Evolutionary conservation across 2,888 invertebrate genomes (phyloP).

Genomic region (Hermaeophaga mercurialis): DNA sequence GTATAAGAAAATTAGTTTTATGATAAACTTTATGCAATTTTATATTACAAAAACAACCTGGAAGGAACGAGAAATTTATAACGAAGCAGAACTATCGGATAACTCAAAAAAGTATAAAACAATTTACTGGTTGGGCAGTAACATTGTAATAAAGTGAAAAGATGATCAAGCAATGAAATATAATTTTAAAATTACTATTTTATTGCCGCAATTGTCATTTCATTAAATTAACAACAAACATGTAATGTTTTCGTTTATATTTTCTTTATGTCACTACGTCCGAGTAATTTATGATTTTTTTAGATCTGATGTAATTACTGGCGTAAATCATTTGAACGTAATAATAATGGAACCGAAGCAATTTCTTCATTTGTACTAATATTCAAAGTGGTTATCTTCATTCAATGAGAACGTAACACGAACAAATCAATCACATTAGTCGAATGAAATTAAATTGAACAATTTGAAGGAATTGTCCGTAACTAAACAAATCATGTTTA

Average conservation of each 20-base stretch:
- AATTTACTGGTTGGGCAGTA: too few species aligned
- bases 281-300: constrained; percentile 6
- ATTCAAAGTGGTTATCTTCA: constrained; percentile 12
- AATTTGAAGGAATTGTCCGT: constrained; percentile 12
- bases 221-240: neutral
- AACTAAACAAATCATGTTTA: constrained; percentile 11
- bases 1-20: too few species aligned
- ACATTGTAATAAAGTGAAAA: too few species aligned
- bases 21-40: too few species aligned
- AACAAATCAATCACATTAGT: constrained; percentile 31
- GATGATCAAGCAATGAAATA: too few species aligned
- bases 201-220: neutral
- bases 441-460: constrained; percentile 22
- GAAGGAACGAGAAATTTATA: too few species aligned
- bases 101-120: too few species aligned
- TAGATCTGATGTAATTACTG: constrained; percentile 5
- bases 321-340: constrained; percentile 6
- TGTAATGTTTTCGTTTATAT: neutral
- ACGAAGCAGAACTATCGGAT: too few species aligned
- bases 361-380: constrained; percentile 10
- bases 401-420: constrained; percentile 6
- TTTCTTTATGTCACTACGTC: constrained; percentile 8
- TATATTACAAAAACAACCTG: too few species aligned
- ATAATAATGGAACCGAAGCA: constrained; percentile 6
- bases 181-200: too few species aligned